Evolutionary conservation across 2,888 invertebrate species (phyloP), one percentile per base, ranked within the genome.

Genomic region (Limenitis arthemis): DNA sequence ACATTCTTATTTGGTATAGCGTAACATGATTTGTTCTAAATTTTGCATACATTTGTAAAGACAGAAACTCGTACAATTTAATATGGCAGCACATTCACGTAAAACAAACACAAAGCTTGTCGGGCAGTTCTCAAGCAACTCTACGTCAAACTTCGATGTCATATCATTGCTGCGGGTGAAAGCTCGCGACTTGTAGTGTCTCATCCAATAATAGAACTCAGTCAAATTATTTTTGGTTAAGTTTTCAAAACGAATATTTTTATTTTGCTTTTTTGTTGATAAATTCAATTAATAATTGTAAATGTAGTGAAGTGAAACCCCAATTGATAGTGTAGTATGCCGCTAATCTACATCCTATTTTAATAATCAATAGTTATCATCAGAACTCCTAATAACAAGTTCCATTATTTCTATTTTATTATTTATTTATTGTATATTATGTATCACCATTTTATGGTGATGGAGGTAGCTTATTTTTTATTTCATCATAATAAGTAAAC

Each of bases 201-300:
- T 69, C 1, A 68, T 54, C 82, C 84, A 84, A 53, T 81, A 82
- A 9, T 70, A 70, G 56, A 68, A 78, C 30, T 70, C 53, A 12
- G 58, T 53, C 9, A 74, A n/a, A 32, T 62, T n/a, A 43, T 63
- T 63, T 47, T 58, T 60, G 31, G 75, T 54, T 12, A 81, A 63
- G 5, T 60, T 62, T 7, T 69, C 61, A 1, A 65, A 59, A 7
- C 60, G 53, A 29, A 29, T 8, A 31, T 42, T 33, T 39, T 62
- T 59, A 46, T 28, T 48, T 29, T 41, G 43, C 6, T 47, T 39
- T 40, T 50, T 34, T 32, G n/a, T n/a, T n/a, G n/a, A n/a, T n/a
- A n/a, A n/a, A n/a, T n/a, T n/a, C n/a, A n/a, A n/a, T n/a, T n/a
- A n/a, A n/a, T n/a, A n/a, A n/a, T n/a, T n/a, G n/a, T n/a, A n/a